Evolutionary conservation across 2,113 vertebrate species (phyloP).

Genomic region (Mionectes macconnelli): DNA sequence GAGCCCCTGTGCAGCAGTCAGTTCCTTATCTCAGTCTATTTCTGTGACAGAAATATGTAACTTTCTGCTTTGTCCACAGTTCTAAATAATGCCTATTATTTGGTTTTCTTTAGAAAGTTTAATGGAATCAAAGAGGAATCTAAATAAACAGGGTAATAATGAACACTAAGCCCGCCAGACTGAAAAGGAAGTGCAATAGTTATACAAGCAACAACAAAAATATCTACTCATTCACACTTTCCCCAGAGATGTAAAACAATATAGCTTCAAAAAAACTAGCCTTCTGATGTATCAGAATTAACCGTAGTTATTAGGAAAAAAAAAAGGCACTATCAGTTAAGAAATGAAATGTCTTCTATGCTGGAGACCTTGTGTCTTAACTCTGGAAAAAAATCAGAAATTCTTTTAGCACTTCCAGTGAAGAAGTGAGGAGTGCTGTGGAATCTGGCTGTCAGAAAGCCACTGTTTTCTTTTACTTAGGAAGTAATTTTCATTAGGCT

Average conservation of each 20-base stretch:
- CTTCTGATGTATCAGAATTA: not conserved
- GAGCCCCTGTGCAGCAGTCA: not conserved
- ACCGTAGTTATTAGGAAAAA: not conserved
- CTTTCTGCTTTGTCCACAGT: not conserved
- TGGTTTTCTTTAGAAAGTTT: not conserved
- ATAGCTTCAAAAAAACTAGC: not conserved
- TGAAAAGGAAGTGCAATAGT: not conserved
- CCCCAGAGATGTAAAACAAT: not conserved
- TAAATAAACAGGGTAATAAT: not conserved
- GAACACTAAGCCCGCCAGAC: not conserved
- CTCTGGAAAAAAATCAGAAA: not conserved
- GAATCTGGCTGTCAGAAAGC: not conserved
- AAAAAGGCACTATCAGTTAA: not conserved
- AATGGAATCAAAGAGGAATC: not conserved
- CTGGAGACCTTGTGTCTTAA: not conserved
- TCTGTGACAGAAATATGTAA: not conserved
- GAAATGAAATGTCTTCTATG: not conserved
- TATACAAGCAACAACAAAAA: not conserved
- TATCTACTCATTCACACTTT: not conserved
- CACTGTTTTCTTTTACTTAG: slow-evolving; percentile 5
- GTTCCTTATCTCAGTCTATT: not conserved
- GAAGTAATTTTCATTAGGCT: not conserved
- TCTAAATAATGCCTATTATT: not conserved
- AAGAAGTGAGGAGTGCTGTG: not conserved
- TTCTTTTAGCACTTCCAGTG: rapidly evolving